Conservation (phyloP, 2,888 invertebrate genomes). For the Chydorus sphaericus region DNA sequence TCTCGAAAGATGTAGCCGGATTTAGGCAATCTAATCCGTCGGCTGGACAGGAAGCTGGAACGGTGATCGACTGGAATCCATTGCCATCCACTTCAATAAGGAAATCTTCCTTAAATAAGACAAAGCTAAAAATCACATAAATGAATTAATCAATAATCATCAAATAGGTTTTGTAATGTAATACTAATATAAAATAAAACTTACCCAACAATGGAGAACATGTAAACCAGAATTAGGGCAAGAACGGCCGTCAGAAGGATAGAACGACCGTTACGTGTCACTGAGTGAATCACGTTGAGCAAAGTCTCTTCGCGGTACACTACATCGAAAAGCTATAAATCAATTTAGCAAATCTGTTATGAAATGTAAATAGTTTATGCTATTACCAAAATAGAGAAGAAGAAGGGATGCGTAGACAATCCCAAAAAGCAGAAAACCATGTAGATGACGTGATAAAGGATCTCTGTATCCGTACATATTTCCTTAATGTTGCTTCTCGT, state of each 20-base stretch:
- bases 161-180: too few relatives aligned
- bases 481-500: conserved; percentile 71
- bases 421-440: conserved; percentile 83
- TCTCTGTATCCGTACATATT: conserved; percentile 75
- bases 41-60: not conserved
- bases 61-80: not conserved
- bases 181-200: not conserved
- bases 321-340: conserved; percentile 81
- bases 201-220: conserved; percentile 90
- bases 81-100: conserved; percentile 60
- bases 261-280: conserved; percentile 95
- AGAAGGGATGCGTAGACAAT: conserved; percentile 87
- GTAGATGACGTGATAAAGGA: conserved; percentile 81
- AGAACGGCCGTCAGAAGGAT: conserved; percentile 94
- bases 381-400: conserved; percentile 90
- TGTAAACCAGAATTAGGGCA: conserved; percentile 90
- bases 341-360: conserved; percentile 13
- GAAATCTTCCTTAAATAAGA: conserved; percentile 97
- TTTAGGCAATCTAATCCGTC: not conserved
- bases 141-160: not conserved
- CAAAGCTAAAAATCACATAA: conserved; percentile 36
- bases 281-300: conserved; percentile 94
- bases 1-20: not conserved
- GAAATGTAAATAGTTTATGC: not conserved
- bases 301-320: conserved; percentile 98